phyloP scores from a whole-genome alignment of 1,140 invertebrate species.

The Drepana arcuata region DNA sequence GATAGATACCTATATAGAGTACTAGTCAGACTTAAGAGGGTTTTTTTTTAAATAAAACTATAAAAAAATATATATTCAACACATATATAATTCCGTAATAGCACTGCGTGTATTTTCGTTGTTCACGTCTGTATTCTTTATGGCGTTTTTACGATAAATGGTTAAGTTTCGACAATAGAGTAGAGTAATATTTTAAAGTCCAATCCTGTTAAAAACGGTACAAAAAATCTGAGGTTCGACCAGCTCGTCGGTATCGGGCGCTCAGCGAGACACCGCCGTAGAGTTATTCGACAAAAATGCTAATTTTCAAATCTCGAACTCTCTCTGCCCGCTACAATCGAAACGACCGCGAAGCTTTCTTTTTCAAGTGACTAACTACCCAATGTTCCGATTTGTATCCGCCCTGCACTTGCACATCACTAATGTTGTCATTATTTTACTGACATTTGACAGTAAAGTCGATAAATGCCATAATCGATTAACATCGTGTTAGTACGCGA shows the following conservation, averaged over 20 bases:
- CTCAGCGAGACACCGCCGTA: conserved; percentile 56
- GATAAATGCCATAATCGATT: conserved; percentile 33
- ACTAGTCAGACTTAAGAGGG: too few relatives aligned
- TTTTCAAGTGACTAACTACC: too few relatives aligned
- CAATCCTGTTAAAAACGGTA: conserved; percentile 49
- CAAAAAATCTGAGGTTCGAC: conserved; percentile 39
- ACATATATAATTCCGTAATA: too few relatives aligned
- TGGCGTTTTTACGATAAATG: too few relatives aligned
- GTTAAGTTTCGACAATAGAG: too few relatives aligned
- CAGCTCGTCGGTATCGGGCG: conserved; percentile 46
- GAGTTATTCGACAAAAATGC: conserved; percentile 71
- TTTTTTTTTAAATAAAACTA: too few relatives aligned
- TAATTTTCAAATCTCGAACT: conserved; percentile 66
- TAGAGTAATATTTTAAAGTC: conserved; percentile 62
- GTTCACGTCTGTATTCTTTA: too few relatives aligned
- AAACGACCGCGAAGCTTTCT: conserved; percentile 23
- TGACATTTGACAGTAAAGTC: conserved; percentile 14
- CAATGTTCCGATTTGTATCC: conserved; percentile 20
- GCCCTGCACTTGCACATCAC: conserved; percentile 4
- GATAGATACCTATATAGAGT: too few relatives aligned
- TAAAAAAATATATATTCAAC: too few relatives aligned
- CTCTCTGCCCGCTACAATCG: conserved; percentile 13
- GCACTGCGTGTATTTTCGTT: too few relatives aligned
- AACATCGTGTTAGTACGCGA: conserved; percentile 34
- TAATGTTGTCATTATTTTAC: conserved; percentile 7